Evolutionary conservation across 2,113 vertebrate genomes (phyloP).

Genomic region (Zosterops lateralis): DNA sequence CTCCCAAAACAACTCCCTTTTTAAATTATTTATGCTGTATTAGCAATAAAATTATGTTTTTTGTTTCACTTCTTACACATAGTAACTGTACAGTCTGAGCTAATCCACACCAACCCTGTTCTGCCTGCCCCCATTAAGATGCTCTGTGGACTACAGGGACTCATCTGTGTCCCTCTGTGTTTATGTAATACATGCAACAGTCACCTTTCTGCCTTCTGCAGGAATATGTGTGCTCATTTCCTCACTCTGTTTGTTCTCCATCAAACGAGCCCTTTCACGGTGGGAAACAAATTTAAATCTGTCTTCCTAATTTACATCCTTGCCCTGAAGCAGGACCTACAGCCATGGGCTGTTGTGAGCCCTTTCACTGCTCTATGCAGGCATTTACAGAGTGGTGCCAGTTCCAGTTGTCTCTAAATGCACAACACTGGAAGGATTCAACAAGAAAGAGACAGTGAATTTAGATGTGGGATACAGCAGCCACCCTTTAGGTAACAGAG

Average conservation of each 20-base stretch:
- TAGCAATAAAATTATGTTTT: not conserved
- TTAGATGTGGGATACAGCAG: too few relatives aligned
- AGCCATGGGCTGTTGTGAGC: not conserved
- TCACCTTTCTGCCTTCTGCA: not conserved
- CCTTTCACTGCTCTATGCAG: not conserved
- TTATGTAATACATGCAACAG: too few relatives aligned
- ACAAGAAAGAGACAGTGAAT: not conserved
- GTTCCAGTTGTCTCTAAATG: not conserved
- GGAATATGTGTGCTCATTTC: fast-evolving
- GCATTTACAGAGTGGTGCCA: not conserved
- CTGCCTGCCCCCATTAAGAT: not conserved
- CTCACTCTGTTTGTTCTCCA: not conserved
- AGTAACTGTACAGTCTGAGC: not conserved
- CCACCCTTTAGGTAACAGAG: not conserved
- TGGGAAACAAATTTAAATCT: not conserved
- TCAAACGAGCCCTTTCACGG: not conserved
- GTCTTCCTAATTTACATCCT: not conserved
- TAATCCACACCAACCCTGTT: not conserved
- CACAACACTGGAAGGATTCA: not conserved
- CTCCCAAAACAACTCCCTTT: not conserved
- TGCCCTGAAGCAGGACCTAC: not conserved
- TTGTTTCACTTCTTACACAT: not conserved
- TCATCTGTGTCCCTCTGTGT: not conserved
- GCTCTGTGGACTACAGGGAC: not conserved
- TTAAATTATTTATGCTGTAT: not conserved